Percentiles rank a stretch among this genome's conserved stretches.
These are phyloP conservation scores for Quadroppia sp. DNA, from an alignment of 2,888 invertebrate species.

Conservation along the genomic window DNA sequence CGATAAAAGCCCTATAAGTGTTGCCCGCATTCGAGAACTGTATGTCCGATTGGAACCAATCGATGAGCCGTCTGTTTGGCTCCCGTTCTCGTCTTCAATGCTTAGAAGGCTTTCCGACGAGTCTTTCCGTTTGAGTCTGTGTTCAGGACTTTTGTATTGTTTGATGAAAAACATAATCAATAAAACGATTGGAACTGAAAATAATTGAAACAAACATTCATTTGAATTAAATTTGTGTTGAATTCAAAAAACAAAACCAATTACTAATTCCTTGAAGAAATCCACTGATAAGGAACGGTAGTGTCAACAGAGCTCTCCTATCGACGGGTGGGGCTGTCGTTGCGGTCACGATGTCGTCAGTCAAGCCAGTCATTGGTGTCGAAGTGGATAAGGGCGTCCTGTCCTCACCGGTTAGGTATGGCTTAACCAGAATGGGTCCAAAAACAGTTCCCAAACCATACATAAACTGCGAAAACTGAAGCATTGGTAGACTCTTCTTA, in stretches of 20 bases:
- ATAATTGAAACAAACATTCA: no score
- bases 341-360: no score
- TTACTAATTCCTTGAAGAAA: not conserved
- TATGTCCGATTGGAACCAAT: no score
- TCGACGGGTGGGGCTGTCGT: not conserved
- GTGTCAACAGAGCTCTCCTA: not conserved
- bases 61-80: not conserved
- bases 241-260: not conserved
- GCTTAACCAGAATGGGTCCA: slow-evolving; percentile 37
- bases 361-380: not conserved
- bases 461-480: slow-evolving; percentile 42
- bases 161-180: slow-evolving; percentile 25
- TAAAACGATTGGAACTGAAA: not conserved
- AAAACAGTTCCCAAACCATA: slow-evolving; percentile 41
- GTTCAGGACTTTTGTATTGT: not conserved
- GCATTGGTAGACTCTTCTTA: slow-evolving; percentile 14
- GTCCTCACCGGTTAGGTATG: slow-evolving; percentile 36
- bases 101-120: not conserved
- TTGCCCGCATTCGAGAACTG: not conserved
- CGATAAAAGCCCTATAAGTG: not conserved
- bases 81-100: not conserved
- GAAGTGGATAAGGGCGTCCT: not conserved
- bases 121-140: not conserved
- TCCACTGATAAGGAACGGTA: not conserved
- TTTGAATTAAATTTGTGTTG: not conserved